Conservation (phyloP, 2,113 vertebrate species). For the Brienomyrus brachyistius region DNA sequence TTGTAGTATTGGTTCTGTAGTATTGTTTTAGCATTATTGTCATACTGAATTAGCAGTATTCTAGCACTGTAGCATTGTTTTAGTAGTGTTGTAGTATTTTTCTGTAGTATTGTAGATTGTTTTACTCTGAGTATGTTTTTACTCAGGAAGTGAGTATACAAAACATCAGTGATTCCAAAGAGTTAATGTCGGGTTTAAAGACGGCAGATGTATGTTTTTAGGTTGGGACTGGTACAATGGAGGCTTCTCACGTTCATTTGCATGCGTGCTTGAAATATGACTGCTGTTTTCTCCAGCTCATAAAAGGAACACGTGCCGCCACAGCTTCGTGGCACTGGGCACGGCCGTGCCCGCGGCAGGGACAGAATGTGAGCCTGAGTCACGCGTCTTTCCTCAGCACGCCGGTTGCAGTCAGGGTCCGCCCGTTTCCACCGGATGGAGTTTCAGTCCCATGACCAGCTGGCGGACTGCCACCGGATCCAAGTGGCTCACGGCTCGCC, state of each 20-base stretch:
- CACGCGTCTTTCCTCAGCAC: not conserved
- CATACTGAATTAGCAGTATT: not conserved
- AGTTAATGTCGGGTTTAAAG: not conserved
- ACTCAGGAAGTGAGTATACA: not conserved
- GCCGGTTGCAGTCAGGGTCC: not conserved
- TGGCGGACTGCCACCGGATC: not conserved
- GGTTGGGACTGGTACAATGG: not conserved
- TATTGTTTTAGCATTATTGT: not conserved
- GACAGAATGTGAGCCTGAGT: conserved; percentile 16
- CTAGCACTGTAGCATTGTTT: not conserved
- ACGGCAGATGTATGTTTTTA: not conserved
- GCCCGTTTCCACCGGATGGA: not conserved
- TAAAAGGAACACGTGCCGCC: not conserved
- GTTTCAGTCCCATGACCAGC: conserved; percentile 16
- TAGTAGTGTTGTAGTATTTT: not conserved
- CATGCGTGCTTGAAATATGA: not conserved
- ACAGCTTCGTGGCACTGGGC: not conserved
- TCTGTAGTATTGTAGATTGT: not conserved
- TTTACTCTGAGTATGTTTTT: not conserved
- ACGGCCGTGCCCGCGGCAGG: not conserved
- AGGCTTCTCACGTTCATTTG: not conserved
- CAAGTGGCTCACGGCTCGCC: not conserved
- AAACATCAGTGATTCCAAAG: not conserved
- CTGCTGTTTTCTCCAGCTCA: not conserved
- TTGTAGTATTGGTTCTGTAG: not conserved